Conservation (phyloP, 2,113 vertebrate genomes). For the Mastomys coucha region DNA sequence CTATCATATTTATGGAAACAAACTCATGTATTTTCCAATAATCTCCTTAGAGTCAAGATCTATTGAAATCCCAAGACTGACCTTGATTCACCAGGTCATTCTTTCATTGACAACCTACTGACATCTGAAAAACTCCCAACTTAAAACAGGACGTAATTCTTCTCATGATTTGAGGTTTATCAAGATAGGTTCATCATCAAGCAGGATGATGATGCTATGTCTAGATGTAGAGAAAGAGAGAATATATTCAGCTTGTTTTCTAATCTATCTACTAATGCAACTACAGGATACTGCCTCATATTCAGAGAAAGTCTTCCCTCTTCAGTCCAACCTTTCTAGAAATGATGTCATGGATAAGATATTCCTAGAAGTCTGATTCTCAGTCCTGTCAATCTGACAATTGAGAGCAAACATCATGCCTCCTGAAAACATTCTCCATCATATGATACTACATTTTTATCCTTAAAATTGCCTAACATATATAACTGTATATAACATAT, state of each 20-base stretch:
- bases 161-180: too few relatives aligned
- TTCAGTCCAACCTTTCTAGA: too few relatives aligned
- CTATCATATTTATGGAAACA: constrained; percentile 15
- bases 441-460: background rate
- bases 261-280: too few relatives aligned
- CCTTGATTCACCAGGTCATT: background rate
- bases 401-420: background rate
- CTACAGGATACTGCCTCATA: background rate
- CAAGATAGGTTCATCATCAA: background rate
- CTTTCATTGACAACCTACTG: background rate
- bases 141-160: background rate
- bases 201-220: too few relatives aligned
- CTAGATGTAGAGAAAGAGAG: background rate
- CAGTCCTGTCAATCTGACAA: background rate
- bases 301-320: background rate
- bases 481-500: background rate
- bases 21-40: constrained; percentile 45
- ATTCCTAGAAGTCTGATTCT: background rate
- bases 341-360: too few relatives aligned
- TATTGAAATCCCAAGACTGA: background rate
- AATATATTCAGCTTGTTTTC: background rate
- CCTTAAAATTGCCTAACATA: background rate
- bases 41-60: background rate
- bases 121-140: background rate
- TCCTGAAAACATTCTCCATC: background rate